Percentiles rank a stretch among this genome's conserved stretches.
Conservation (phyloP, 2,797 vertebrate genomes). For the Hydrophis major region DNA sequence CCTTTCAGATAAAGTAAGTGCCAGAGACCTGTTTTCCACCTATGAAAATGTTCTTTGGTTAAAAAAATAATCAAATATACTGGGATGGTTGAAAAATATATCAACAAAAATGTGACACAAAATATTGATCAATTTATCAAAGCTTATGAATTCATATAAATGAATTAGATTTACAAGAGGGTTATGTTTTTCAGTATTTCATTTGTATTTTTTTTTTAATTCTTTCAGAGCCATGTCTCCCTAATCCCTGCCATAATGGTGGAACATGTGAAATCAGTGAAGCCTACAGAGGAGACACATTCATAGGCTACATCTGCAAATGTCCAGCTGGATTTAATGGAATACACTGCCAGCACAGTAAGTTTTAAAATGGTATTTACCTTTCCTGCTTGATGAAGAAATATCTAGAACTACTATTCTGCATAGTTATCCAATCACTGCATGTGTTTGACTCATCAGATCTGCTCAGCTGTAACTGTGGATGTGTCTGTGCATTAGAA, state of each 20-base stretch:
- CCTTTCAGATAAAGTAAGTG: background rate
- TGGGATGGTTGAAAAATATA: background rate
- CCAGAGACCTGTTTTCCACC: background rate
- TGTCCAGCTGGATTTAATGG: conserved; percentile 92
- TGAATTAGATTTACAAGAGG: background rate
- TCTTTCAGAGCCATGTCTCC: conserved; percentile 87
- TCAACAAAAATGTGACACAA: background rate
- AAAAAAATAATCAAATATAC: background rate
- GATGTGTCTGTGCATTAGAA: background rate
- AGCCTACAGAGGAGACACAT: conserved; percentile 93
- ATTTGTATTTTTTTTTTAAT: conserved; percentile 4
- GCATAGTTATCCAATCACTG: background rate
- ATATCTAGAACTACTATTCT: background rate
- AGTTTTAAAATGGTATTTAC: conserved; percentile 67
- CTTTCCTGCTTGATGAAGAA: background rate
- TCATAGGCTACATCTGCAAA: conserved; percentile 95
- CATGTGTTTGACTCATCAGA: background rate
- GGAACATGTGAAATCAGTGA: conserved; percentile 94
- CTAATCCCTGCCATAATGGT: conserved; percentile 97
- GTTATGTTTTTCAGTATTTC: background rate
- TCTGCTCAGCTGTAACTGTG: background rate
- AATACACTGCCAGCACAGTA: conserved; percentile 98
- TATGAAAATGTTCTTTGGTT: background rate
- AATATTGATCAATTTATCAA: background rate
- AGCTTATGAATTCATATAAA: background rate